Percentiles rank a stretch among this genome's conserved stretches.
phyloP scores from a whole-genome alignment of 2,888 invertebrate genomes.

The Cephus spinipes region DNA sequence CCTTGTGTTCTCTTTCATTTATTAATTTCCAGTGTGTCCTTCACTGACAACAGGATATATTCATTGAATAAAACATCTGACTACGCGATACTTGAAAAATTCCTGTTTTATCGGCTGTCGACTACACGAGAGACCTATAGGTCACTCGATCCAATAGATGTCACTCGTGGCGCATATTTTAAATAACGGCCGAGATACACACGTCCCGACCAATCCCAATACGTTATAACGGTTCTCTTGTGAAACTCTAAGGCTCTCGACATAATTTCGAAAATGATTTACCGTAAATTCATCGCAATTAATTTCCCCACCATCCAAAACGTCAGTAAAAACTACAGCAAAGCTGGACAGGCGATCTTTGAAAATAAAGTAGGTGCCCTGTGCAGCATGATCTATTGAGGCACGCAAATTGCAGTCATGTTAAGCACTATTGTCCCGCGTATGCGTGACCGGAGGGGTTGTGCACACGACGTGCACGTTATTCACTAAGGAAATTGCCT shows the following conservation, averaged over 20 bases:
- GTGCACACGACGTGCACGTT: slow-evolving; percentile 15
- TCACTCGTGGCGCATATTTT: slow-evolving; percentile 1
- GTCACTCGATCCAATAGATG: slow-evolving; percentile 4
- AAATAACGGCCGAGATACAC: neutral
- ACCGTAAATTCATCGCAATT: neutral
- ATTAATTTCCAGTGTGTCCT: neutral
- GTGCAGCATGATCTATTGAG: slow-evolving; percentile 21
- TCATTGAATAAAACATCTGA: neutral
- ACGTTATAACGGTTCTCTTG: neutral
- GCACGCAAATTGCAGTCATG: slow-evolving; percentile 46
- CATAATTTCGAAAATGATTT: neutral
- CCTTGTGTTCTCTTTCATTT: neutral
- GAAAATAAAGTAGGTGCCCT: neutral
- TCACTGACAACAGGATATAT: neutral
- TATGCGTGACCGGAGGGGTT: slow-evolving; percentile 25
- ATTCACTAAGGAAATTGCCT: slow-evolving; percentile 40
- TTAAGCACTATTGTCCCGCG: slow-evolving; percentile 34
- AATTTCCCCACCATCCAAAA: neutral
- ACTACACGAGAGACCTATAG: neutral
- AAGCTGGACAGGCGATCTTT: neutral
- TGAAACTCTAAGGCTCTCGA: neutral
- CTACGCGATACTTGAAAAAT: neutral
- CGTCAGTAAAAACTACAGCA: neutral
- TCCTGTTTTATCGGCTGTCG: slow-evolving; percentile 9
- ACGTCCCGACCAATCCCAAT: neutral